Conservation (phyloP, 2,113 vertebrate genomes). For the Toxotes jaculatrix region DNA sequence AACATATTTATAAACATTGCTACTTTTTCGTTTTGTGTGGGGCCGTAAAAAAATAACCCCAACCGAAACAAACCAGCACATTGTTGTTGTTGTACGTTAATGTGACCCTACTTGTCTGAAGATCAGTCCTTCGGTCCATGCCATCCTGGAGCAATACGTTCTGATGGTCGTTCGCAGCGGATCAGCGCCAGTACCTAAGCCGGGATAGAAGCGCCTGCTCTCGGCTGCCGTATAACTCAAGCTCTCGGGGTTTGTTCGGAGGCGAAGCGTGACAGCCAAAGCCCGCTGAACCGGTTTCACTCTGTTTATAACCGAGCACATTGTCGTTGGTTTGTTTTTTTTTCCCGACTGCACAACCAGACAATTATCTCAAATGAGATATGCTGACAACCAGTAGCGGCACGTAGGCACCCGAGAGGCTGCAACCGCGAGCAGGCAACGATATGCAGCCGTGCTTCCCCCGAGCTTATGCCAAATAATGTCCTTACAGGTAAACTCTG, state of each 20-base stretch:
- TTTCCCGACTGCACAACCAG: neutral
- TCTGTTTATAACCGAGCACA: constrained; percentile 65
- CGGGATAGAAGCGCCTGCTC: neutral
- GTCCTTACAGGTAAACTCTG: neutral
- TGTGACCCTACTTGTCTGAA: constrained; percentile 79
- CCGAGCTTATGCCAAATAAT: neutral
- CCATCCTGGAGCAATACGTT: constrained; percentile 64
- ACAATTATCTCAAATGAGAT: no score
- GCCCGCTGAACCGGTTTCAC: neutral
- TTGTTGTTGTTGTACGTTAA: no score
- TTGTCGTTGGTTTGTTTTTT: neutral
- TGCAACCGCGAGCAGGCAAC: neutral
- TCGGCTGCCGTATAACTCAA: constrained; percentile 31
- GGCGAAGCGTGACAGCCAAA: constrained; percentile 45
- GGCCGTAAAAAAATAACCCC: accelerated
- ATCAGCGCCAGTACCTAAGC: accelerated
- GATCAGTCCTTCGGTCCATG: constrained; percentile 57
- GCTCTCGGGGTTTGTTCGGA: constrained; percentile 28
- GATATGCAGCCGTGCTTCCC: neutral
- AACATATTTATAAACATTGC: neutral
- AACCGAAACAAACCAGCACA: neutral
- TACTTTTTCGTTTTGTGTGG: neutral
- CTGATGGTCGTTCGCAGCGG: constrained; percentile 15
- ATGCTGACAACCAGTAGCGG: neutral
- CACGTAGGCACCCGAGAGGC: neutral